These are phyloP conservation scores for Hemithea aestivaria DNA, from an alignment of 2,888 invertebrate genomes.

Conservation along the genomic window DNA sequence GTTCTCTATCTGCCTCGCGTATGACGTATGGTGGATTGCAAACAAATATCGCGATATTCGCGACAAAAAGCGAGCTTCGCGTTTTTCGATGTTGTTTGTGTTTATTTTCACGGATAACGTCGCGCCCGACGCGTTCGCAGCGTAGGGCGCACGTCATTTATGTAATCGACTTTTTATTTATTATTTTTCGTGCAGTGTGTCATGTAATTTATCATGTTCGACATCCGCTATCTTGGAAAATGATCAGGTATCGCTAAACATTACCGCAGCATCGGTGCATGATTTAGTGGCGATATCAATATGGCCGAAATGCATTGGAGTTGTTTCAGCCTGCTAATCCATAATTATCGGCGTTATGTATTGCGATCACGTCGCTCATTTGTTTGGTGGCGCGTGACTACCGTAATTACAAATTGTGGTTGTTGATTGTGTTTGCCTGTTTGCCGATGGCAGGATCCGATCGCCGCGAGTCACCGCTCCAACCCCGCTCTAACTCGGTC, in stretches of 20 bases:
- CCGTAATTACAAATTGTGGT: constrained; percentile 50
- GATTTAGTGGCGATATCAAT: constrained; percentile 47
- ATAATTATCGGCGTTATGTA: constrained; percentile 53
- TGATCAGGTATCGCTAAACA: constrained; percentile 34
- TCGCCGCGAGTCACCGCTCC: constrained; percentile 1
- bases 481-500: constrained; percentile 8
- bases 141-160: constrained; percentile 37
- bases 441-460: constrained; percentile 17
- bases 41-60: constrained; percentile 50
- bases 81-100: constrained; percentile 43
- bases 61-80: constrained; percentile 32
- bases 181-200: constrained; percentile 29
- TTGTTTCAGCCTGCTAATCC: constrained; percentile 53
- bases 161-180: constrained; percentile 47
- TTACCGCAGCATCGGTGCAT: constrained; percentile 38
- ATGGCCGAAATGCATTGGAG: constrained; percentile 45
- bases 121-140: constrained; percentile 33
- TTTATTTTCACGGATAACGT: constrained; percentile 42
- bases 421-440: constrained; percentile 38
- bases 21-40: constrained; percentile 51
- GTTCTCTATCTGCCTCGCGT: constrained; percentile 35
- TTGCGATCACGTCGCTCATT: constrained; percentile 45
- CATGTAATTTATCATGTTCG: constrained; percentile 20
- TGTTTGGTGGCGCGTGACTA: constrained; percentile 48
- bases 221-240: constrained; percentile 30